These are phyloP conservation scores for Lynx canadensis DNA, from an alignment of 2,113 vertebrate species.

Conservation along the genomic window DNA sequence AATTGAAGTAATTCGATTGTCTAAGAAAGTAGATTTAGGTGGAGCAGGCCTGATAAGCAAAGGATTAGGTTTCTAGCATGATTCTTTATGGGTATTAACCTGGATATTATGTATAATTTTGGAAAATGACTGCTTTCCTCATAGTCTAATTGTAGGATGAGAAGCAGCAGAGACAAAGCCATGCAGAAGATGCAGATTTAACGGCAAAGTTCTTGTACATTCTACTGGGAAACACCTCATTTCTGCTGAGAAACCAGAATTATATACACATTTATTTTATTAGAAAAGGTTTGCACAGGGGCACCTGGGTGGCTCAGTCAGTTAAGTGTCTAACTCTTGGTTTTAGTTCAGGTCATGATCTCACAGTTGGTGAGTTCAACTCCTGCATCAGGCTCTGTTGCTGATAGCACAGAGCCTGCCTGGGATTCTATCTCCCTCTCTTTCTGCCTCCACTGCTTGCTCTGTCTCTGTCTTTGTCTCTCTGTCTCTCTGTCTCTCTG, in stretches of 20 bases:
- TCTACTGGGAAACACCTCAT: not conserved
- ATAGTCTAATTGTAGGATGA: not conserved
- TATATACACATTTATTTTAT: not conserved
- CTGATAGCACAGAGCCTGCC: too few relatives aligned
- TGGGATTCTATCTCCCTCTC: too few relatives aligned
- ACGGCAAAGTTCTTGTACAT: not conserved
- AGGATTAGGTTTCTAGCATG: not conserved
- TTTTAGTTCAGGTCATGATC: too few relatives aligned
- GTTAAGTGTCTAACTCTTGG: too few relatives aligned
- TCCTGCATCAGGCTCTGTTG: too few relatives aligned
- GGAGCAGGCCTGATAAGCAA: not conserved
- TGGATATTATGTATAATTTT: not conserved
- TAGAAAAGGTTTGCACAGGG: not conserved
- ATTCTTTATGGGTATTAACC: not conserved
- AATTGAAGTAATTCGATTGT: not conserved
- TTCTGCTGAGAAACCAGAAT: not conserved
- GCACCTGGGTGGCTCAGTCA: too few relatives aligned
- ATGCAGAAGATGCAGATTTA: not conserved
- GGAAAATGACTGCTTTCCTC: constrained; percentile 23
- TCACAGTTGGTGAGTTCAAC: too few relatives aligned
- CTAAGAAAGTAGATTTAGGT: constrained; percentile 41
- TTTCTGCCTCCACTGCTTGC: too few relatives aligned
- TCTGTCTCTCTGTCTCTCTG: too few relatives aligned
- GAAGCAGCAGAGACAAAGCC: not conserved
- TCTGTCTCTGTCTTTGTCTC: too few relatives aligned